These are phyloP conservation scores for Aplochiton taeniatus DNA, from an alignment of 2,797 vertebrate genomes.

Conservation along the genomic window DNA sequence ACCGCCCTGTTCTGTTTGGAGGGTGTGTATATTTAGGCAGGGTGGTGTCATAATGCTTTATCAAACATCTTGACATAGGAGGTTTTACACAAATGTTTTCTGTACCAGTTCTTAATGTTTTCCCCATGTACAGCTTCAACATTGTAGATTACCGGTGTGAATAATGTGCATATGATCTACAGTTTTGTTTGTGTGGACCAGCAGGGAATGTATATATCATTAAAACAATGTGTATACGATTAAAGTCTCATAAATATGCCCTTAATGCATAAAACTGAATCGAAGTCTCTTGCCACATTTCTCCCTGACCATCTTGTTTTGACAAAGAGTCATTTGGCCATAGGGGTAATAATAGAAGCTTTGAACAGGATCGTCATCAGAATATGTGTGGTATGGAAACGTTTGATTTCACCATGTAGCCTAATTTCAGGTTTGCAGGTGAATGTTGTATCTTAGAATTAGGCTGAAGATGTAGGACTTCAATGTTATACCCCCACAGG, in stretches of 20 bases:
- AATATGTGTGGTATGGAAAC: too few relatives aligned
- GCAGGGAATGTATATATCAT: slow-evolving; percentile 23
- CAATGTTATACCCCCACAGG: too few relatives aligned
- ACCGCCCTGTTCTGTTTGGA: slow-evolving; percentile 23
- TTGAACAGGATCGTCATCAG: too few relatives aligned
- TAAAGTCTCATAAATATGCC: not conserved
- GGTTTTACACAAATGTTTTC: not conserved
- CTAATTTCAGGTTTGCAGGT: too few relatives aligned
- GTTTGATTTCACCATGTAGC: too few relatives aligned
- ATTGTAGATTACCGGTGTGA: slow-evolving; percentile 14
- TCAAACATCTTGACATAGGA: not conserved
- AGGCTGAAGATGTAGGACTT: too few relatives aligned
- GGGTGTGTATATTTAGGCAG: not conserved
- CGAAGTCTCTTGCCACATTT: too few relatives aligned
- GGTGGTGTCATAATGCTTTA: not conserved
- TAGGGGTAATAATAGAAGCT: too few relatives aligned
- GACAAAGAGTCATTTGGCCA: too few relatives aligned
- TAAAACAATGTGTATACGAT: slow-evolving; percentile 12
- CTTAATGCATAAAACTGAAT: too few relatives aligned
- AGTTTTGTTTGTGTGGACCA: slow-evolving; percentile 10
- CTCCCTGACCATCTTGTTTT: too few relatives aligned
- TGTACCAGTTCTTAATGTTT: not conserved
- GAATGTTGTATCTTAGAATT: too few relatives aligned
- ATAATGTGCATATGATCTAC: not conserved
- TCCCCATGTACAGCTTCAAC: slow-evolving; percentile 2